phyloP scores from a whole-genome alignment of 2,113 vertebrate genomes.

The Uria aalge region DNA sequence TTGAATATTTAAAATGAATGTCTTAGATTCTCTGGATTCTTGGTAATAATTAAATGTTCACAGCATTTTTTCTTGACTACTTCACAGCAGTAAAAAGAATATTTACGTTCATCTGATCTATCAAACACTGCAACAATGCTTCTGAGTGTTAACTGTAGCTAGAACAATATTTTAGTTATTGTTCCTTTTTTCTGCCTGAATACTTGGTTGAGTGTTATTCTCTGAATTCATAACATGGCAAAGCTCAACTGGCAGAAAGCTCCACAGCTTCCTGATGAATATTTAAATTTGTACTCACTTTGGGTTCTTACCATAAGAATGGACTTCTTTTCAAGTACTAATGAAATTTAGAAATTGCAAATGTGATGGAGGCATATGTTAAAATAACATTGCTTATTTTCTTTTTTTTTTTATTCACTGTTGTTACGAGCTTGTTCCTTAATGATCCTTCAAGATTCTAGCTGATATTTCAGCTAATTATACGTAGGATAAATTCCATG shows the following conservation, averaged over 20 bases:
- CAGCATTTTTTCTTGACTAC: background rate
- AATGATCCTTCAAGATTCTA: background rate
- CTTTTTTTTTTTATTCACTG: background rate
- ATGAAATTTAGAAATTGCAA: background rate
- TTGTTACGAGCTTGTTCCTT: background rate
- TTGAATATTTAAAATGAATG: conserved; percentile 68
- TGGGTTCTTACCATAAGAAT: background rate
- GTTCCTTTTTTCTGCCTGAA: background rate
- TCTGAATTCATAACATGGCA: background rate
- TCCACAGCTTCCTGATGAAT: background rate
- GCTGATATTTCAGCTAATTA: background rate
- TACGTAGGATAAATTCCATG: background rate
- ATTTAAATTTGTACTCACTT: background rate
- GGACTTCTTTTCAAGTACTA: background rate
- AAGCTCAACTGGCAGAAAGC: background rate
- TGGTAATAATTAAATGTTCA: conserved; percentile 39
- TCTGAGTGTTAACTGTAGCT: background rate
- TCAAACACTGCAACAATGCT: background rate
- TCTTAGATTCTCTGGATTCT: conserved; percentile 44
- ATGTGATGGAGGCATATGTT: background rate
- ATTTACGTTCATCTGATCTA: background rate
- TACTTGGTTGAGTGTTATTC: background rate
- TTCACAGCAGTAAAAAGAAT: background rate
- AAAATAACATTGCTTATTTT: background rate
- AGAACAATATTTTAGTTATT: background rate